phyloP scores from a whole-genome alignment of 2,888 invertebrate genomes.

The Epinotia ramella region DNA sequence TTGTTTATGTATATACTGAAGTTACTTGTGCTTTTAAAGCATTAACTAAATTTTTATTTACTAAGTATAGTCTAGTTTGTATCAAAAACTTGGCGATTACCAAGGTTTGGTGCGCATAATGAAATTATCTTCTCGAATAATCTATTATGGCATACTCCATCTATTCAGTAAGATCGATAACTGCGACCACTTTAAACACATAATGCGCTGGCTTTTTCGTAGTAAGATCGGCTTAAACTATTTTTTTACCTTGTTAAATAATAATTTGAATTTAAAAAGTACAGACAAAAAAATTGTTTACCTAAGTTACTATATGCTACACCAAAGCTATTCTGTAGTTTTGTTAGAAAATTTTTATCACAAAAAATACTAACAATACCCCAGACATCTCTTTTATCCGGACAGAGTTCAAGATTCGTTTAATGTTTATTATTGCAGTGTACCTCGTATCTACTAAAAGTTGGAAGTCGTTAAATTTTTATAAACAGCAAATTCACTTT shows the following conservation, averaged over 20 bases:
- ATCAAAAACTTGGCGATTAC: too few species aligned
- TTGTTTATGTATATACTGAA: too few species aligned
- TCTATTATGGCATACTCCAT: not conserved
- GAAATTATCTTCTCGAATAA: too few species aligned
- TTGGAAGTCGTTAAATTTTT: not conserved
- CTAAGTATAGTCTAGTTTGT: too few species aligned
- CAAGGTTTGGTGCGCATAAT: too few species aligned
- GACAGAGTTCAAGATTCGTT: slow-evolving; percentile 36
- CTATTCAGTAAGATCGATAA: not conserved
- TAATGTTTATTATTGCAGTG: slow-evolving; percentile 35
- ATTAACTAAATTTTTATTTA: too few species aligned
- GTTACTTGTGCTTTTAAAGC: too few species aligned
- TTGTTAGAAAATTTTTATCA: not conserved
- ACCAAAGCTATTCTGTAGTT: not conserved
- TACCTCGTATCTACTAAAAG: slow-evolving; percentile 2
- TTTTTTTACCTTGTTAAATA: too few species aligned
- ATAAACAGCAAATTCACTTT: slow-evolving; percentile 1
- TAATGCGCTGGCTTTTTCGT: not conserved
- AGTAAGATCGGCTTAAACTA: too few species aligned
- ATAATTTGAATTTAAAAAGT: too few species aligned
- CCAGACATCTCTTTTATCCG: slow-evolving; percentile 11
- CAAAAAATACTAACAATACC: slow-evolving; percentile 1
- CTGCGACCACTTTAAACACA: not conserved
- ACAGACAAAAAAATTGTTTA: too few species aligned
- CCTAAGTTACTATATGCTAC: not conserved